Base-by-base conservation (phyloP, 1,140 invertebrate genomes). In the Parasteatoda tepidariorum region DNA sequence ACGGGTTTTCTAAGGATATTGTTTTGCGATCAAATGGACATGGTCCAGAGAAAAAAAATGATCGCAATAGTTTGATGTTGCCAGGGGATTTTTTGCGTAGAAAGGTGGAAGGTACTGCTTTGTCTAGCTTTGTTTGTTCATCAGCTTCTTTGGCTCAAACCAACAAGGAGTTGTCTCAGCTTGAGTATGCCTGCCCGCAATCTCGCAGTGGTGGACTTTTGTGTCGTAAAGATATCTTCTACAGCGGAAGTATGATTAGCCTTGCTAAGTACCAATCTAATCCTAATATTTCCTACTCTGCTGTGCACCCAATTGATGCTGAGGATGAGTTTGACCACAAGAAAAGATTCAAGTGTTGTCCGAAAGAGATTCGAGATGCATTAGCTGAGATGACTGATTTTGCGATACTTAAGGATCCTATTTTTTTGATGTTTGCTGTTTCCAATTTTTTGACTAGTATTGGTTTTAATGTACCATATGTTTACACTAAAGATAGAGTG, bases 391-490 rank as follows among this genome's bases (percentile, higher is more conserved):
- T 98, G 94, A 91, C 98, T 83, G 94, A 97, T 87, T 90, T 97
- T 64, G 92, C 92, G 11, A 89, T 99, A 28, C 90, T 99, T 0
- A 92, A 92, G 79, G 94, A 98, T 89, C 92, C 93, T 3, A 91
- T 98, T 84, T 99, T 98, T 88, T 91, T 99, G 74, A 89, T 98
- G 68, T 99, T 98, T 89, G 93, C 93, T 26, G 78, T 96, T 34
- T 98, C 96, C 30, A 99, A 99, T 89, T 97, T 99, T 88, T 93
- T 96, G 87, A 99, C 97, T 7, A 97, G 95, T 88, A 95, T 99
- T 86, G 97, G 97, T 38, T 99, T 98, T 91, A 97, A 98, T 89
- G 93, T 98, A 86, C 97, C 97, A 74, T 95, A 97, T 90, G 91
- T 98, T 85, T 96, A 94, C 89, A 91, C 95, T 55, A 92, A 92